These are phyloP conservation scores for Nixonia krombeini DNA, from an alignment of 1,140 invertebrate species.

Conservation along the genomic window DNA sequence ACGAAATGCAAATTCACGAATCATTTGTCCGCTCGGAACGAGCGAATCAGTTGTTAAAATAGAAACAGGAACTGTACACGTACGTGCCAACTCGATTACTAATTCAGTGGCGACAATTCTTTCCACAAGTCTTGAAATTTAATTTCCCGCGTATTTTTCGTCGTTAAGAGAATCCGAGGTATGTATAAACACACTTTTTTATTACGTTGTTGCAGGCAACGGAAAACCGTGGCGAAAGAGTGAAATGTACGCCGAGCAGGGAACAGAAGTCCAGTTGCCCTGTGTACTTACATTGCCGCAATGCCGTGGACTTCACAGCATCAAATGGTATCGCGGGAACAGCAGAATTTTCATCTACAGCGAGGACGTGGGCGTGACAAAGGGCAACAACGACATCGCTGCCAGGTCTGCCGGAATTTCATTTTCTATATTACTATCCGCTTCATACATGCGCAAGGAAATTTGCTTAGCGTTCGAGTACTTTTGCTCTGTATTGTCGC, in stretches of 20 bases:
- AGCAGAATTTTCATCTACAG: slow-evolving; percentile 88
- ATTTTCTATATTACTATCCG: slow-evolving; percentile 9
- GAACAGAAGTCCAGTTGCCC: slow-evolving; percentile 79
- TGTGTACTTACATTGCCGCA: slow-evolving; percentile 82
- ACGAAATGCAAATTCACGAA: too few species aligned
- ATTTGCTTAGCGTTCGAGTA: neutral
- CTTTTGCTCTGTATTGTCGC: too few species aligned
- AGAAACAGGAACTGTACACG: too few species aligned
- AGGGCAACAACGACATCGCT: slow-evolving; percentile 81
- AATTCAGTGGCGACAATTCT: too few species aligned
- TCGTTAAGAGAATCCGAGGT: slow-evolving; percentile 34
- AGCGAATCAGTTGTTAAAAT: too few species aligned
- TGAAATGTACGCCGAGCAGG: slow-evolving; percentile 70
- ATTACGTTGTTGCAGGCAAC: slow-evolving; percentile 62
- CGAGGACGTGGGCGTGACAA: slow-evolving; percentile 79
- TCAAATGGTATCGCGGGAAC: slow-evolving; percentile 90
- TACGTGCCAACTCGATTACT: too few species aligned
- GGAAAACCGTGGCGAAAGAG: slow-evolving; percentile 67
- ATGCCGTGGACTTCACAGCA: slow-evolving; percentile 87
- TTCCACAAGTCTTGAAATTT: too few species aligned
- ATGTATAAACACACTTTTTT: slow-evolving; percentile 44
- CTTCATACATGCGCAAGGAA: neutral
- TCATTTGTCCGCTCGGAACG: too few species aligned
- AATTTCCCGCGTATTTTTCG: slow-evolving; percentile 3
- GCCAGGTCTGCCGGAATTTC: slow-evolving; percentile 76